These are phyloP conservation scores for Tenthredo livida DNA, from an alignment of 2,888 invertebrate genomes.

Conservation along the genomic window DNA sequence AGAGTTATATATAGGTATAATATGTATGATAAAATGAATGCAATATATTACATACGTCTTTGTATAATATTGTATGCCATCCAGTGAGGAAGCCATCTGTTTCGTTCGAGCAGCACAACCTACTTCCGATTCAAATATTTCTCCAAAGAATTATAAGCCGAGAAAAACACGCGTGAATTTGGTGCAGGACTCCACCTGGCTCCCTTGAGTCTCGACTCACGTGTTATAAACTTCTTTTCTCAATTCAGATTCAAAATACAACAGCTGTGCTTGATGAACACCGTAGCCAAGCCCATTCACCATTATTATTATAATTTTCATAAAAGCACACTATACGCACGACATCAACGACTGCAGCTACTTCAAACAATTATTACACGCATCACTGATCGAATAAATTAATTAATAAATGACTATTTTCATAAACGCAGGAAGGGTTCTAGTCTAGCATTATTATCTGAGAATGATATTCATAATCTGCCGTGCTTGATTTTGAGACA, in stretches of 20 bases:
- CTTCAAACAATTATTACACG: neutral
- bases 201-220: neutral
- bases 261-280: slow-evolving; percentile 30
- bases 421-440: neutral
- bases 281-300: slow-evolving; percentile 9
- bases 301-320: slow-evolving; percentile 6
- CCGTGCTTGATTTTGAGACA: neutral
- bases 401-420: neutral
- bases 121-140: slow-evolving; percentile 44
- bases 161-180: slow-evolving; percentile 32
- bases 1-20: neutral
- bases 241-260: slow-evolving; percentile 43
- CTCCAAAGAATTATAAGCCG: slow-evolving; percentile 23
- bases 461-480: neutral
- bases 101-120: slow-evolving; percentile 14
- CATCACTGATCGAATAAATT: neutral
- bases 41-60: neutral
- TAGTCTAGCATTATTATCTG: neutral
- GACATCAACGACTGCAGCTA: neutral
- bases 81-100: slow-evolving; percentile 17
- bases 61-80: slow-evolving; percentile 5
- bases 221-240: slow-evolving; percentile 32
- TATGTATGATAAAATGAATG: neutral
- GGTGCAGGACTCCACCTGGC: slow-evolving; percentile 24
- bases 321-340: neutral